Percentiles rank a stretch among this genome's conserved stretches.
Conservation (phyloP, 1,140 invertebrate species). For the Drosophila sp. region DNA sequence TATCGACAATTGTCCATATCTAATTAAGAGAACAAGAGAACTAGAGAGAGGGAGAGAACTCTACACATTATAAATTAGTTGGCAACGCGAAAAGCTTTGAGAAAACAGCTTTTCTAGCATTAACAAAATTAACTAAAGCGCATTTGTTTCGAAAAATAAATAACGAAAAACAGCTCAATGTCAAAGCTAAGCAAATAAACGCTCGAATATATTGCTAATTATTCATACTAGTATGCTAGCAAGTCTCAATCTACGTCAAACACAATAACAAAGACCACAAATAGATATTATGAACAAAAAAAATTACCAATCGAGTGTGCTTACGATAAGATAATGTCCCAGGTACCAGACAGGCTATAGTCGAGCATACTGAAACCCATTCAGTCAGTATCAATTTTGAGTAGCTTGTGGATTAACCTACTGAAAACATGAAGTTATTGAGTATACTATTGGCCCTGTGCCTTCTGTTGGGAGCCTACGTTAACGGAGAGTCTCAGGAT, state of each 20-base stretch:
- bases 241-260: no score
- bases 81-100: slow-evolving; percentile 21
- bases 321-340: slow-evolving; percentile 61
- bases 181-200: slow-evolving; percentile 4
- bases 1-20: slow-evolving; percentile 1
- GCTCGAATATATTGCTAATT: slow-evolving; percentile 3
- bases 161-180: neutral
- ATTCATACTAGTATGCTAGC: no score
- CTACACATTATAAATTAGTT: neutral
- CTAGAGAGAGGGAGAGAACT: no score
- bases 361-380: neutral
- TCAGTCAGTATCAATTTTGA: slow-evolving; percentile 51
- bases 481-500: slow-evolving; percentile 12
- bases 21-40: slow-evolving; percentile 7
- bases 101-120: slow-evolving; percentile 4
- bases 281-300: neutral
- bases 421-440: slow-evolving; percentile 58
- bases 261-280: neutral
- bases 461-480: slow-evolving; percentile 52
- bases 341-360: slow-evolving; percentile 3
- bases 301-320: slow-evolving; percentile 2
- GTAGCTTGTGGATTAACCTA: slow-evolving; percentile 66
- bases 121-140: slow-evolving; percentile 4
- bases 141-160: neutral
- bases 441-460: slow-evolving; percentile 59